phyloP scores from a whole-genome alignment of 2,797 vertebrate genomes.

The Enteromius radiatus region DNA sequence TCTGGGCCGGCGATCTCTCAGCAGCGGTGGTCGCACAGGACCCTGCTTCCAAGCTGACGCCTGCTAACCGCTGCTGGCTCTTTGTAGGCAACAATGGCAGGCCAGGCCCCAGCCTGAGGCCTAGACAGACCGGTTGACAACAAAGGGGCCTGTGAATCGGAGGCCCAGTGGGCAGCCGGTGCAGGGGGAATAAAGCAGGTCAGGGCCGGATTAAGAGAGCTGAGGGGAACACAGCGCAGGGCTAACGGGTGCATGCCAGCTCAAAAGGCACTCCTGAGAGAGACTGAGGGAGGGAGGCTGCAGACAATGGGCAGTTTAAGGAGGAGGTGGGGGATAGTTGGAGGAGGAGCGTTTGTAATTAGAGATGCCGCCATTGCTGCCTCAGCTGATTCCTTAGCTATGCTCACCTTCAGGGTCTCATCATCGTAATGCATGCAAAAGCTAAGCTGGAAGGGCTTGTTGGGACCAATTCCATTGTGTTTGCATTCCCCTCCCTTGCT shows the following conservation, averaged over 20 bases:
- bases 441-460: slow-evolving; percentile 72
- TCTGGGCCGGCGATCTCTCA: slow-evolving; percentile 18
- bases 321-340: slow-evolving; percentile 28
- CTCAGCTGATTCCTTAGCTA: slow-evolving; percentile 67
- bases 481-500: slow-evolving; percentile 15
- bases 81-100: slow-evolving; percentile 81
- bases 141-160: slow-evolving; percentile 65
- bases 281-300: slow-evolving; percentile 38
- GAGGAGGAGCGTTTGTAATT: slow-evolving; percentile 61
- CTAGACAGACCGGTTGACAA: slow-evolving; percentile 69
- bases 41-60: slow-evolving; percentile 77
- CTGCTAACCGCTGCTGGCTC: slow-evolving; percentile 70
- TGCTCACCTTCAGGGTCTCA: slow-evolving; percentile 74
- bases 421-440: slow-evolving; percentile 75
- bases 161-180: slow-evolving; percentile 67
- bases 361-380: slow-evolving; percentile 62
- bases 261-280: slow-evolving; percentile 48
- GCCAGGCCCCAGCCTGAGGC: slow-evolving; percentile 78
- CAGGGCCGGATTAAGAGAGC: slow-evolving; percentile 79
- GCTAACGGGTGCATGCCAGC: slow-evolving; percentile 56
- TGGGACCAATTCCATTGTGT: slow-evolving; percentile 73
- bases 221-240: slow-evolving; percentile 51
- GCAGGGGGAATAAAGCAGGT: slow-evolving; percentile 75
- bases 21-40: slow-evolving; percentile 55
- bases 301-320: slow-evolving; percentile 57